These are phyloP conservation scores for Metallyticus violacea DNA, from an alignment of 2,888 invertebrate species.

Conservation along the genomic window DNA sequence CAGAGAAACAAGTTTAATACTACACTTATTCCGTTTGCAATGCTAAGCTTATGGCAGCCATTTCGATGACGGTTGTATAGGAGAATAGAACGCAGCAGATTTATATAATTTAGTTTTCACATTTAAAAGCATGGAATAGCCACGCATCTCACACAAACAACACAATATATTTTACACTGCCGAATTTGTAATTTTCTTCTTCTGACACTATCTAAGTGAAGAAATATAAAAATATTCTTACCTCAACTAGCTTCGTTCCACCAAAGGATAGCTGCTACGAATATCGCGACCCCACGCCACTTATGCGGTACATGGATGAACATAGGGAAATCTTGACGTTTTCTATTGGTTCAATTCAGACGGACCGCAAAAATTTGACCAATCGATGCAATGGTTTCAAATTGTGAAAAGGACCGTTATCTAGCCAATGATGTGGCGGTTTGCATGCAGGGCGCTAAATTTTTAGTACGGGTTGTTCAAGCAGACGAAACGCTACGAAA, in stretches of 20 bases:
- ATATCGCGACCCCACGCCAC: conserved; percentile 63
- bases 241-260: conserved; percentile 56
- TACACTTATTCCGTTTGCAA: conserved; percentile 40
- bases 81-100: conserved; percentile 44
- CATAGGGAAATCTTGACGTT: conserved; percentile 45
- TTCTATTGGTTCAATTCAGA: conserved; percentile 58
- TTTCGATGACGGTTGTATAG: conserved; percentile 47
- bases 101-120: conserved; percentile 43
- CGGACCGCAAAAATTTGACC: conserved; percentile 57
- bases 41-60: conserved; percentile 56
- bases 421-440: not conserved
- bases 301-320: conserved; percentile 57
- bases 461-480: not conserved
- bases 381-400: conserved; percentile 45
- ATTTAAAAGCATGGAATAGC: conserved; percentile 39
- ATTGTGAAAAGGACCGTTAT: conserved; percentile 11
- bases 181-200: conserved; percentile 26
- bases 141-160: conserved; percentile 39
- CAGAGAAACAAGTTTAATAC: conserved; percentile 23
- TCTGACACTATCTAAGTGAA: conserved; percentile 52
- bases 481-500: not conserved
- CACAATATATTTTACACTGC: conserved; percentile 41
- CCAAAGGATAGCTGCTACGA: conserved; percentile 59
- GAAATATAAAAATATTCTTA: conserved; percentile 58
- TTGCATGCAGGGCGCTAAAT: not conserved